Evolutionary conservation across 2,113 vertebrate species (phyloP).

Genomic region (Cyprinodon tularosa): DNA sequence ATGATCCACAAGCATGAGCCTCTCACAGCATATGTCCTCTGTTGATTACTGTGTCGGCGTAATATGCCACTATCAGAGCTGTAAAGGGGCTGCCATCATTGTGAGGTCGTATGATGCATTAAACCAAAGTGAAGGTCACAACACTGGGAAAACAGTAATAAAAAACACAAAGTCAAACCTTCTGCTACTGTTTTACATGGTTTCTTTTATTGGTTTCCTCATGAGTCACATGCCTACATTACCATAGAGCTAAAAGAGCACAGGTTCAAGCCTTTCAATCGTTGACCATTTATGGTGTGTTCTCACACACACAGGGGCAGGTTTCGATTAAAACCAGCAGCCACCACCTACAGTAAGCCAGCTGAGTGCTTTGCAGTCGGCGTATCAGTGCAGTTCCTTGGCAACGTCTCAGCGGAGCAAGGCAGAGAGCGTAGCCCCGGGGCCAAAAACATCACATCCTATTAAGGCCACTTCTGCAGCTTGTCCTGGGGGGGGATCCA

Average conservation of each 20-base stretch:
- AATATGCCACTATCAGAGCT: slow-evolving; percentile 16
- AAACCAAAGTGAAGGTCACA: slow-evolving; percentile 40
- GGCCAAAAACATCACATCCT: slow-evolving; percentile 74
- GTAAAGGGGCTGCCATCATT: slow-evolving; percentile 16
- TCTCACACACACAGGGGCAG: slow-evolving; percentile 33
- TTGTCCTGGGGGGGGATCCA: slow-evolving; percentile 55
- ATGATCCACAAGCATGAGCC: slow-evolving; percentile 58
- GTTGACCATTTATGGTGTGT: slow-evolving; percentile 75
- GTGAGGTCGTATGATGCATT: slow-evolving; percentile 31
- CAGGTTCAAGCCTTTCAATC: slow-evolving; percentile 55
- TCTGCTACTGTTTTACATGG: slow-evolving; percentile 41
- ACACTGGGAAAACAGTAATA: slow-evolving; percentile 30
- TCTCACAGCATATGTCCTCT: slow-evolving; percentile 57
- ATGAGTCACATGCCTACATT: slow-evolving; percentile 61
- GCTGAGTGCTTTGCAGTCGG: slow-evolving; percentile 61
- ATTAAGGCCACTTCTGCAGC: slow-evolving; percentile 71
- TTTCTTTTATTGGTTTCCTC: slow-evolving; percentile 56
- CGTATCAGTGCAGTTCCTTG: slow-evolving; percentile 66
- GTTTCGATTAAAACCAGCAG: slow-evolving; percentile 65
- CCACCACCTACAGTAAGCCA: slow-evolving; percentile 53
- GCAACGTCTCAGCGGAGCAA: slow-evolving; percentile 66
- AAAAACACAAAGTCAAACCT: slow-evolving; percentile 34
- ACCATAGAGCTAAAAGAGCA: slow-evolving; percentile 55
- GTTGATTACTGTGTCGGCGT: slow-evolving; percentile 52
- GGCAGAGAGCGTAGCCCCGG: slow-evolving; percentile 47